Conservation (phyloP, 2,113 vertebrate species). For the Ammodytes marinus region DNA sequence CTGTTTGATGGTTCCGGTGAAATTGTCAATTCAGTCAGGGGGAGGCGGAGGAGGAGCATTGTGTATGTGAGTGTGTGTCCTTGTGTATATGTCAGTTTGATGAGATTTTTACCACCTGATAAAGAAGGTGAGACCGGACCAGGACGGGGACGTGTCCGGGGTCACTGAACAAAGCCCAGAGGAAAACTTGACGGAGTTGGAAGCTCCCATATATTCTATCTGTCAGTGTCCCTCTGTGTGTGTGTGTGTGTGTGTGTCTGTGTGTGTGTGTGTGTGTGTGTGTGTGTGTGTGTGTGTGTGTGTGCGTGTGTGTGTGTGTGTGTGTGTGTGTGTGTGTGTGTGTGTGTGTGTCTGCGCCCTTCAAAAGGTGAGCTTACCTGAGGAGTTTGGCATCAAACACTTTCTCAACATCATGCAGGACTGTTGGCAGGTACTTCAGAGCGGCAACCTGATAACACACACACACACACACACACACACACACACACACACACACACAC, state of each 20-base stretch:
- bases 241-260: too few species aligned
- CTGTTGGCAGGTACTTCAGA: constrained; percentile 96
- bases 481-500: constrained; percentile 32
- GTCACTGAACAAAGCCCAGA: constrained; percentile 51
- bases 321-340: constrained; percentile 10
- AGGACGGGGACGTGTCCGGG: constrained; percentile 11
- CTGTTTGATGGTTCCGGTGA: constrained; percentile 45
- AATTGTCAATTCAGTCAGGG: constrained; percentile 52
- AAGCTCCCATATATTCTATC: constrained; percentile 36
- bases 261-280: neutral
- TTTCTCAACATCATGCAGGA: constrained; percentile 95
- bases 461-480: constrained; percentile 33
- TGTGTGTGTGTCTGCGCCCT: neutral
- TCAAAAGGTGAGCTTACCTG: constrained; percentile 84
- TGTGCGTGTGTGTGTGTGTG: constrained; percentile 9
- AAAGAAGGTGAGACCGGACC: constrained; percentile 36
- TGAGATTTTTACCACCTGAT: constrained; percentile 65
- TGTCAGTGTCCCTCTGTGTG: constrained; percentile 27
- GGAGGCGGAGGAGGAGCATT: constrained; percentile 11
- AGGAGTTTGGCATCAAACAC: constrained; percentile 96
- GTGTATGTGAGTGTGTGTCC: constrained; percentile 43
- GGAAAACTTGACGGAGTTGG: constrained; percentile 24
- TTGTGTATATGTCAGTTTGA: constrained; percentile 56
- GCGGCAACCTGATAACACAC: constrained; percentile 90
- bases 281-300: constrained; percentile 22